These are phyloP conservation scores for Coreius guichenoti DNA, from an alignment of 2,797 vertebrate species.

Conservation along the genomic window DNA sequence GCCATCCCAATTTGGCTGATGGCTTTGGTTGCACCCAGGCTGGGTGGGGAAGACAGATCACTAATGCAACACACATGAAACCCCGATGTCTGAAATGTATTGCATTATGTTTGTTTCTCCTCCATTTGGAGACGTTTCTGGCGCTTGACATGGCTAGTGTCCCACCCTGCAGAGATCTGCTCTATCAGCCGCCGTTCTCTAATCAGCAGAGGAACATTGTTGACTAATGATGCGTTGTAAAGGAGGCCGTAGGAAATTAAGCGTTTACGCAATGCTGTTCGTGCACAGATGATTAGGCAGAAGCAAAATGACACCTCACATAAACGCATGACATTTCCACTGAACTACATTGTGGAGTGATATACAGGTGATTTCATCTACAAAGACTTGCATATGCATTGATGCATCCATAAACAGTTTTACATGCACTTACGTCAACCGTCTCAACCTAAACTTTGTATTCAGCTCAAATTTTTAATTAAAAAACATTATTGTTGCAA, in stretches of 20 bases:
- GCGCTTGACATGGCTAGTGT: not conserved
- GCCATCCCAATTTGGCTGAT: not conserved
- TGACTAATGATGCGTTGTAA: conserved; percentile 61
- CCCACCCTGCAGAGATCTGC: conserved; percentile 36
- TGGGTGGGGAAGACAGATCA: not conserved
- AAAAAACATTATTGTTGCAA: not conserved
- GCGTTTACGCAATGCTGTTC: conserved; percentile 35
- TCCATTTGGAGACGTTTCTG: conserved; percentile 8
- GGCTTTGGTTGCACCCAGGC: not conserved
- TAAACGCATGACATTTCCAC: conserved; percentile 22
- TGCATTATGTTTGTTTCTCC: not conserved
- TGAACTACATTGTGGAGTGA: conserved; percentile 2
- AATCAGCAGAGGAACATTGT: conserved; percentile 53
- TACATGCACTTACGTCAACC: not conserved
- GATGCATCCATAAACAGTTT: not conserved
- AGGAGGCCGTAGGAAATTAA: conserved; percentile 29
- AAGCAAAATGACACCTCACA: not conserved
- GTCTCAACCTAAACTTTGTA: not conserved
- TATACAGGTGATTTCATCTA: not conserved
- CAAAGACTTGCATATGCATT: not conserved
- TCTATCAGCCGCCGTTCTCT: conserved; percentile 53
- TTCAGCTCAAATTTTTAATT: conserved; percentile 6
- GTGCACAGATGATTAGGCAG: conserved; percentile 9
- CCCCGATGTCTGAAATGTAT: conserved; percentile 9
- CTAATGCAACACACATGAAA: conserved; percentile 32